A percentile compares a stretch with the other conserved stretches of the same genome.
These are phyloP conservation scores for Apotomis betuletana DNA, from an alignment of 2,888 invertebrate species.

Conservation along the genomic window DNA sequence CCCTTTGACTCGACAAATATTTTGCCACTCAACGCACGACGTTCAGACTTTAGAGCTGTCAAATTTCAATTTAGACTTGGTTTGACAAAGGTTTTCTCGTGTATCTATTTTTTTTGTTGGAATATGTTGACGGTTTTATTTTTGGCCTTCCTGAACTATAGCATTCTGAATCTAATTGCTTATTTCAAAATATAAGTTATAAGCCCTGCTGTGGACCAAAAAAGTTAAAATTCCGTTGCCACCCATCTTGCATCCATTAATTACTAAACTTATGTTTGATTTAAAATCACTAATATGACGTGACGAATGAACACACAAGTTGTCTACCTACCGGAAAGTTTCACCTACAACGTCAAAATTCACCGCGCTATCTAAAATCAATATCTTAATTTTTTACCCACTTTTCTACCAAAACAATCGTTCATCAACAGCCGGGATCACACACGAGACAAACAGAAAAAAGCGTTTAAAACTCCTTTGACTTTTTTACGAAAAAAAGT, in stretches of 20 bases:
- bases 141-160: too few species aligned
- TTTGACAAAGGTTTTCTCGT: not conserved
- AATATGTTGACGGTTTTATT: not conserved
- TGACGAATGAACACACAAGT: conserved; percentile 25
- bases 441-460: conserved; percentile 72
- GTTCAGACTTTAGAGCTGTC: not conserved
- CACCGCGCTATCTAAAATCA: conserved; percentile 30
- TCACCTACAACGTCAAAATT: conserved; percentile 24
- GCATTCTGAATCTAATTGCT: too few species aligned
- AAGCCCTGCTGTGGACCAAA: too few species aligned
- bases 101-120: conserved; percentile 27
- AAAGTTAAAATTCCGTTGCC: not conserved
- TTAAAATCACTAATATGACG: conserved; percentile 11
- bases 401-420: conserved; percentile 62
- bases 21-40: conserved; percentile 69
- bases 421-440: conserved; percentile 68
- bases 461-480: conserved; percentile 69
- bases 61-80: conserved; percentile 11
- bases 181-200: too few species aligned
- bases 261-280: not conserved
- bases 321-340: conserved; percentile 25
- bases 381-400: conserved; percentile 36
- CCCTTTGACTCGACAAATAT: conserved; percentile 75
- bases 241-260: not conserved
- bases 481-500: conserved; percentile 68